These are phyloP conservation scores for Danio albolineatus DNA, from an alignment of 2,797 vertebrate genomes.

Conservation along the genomic window DNA sequence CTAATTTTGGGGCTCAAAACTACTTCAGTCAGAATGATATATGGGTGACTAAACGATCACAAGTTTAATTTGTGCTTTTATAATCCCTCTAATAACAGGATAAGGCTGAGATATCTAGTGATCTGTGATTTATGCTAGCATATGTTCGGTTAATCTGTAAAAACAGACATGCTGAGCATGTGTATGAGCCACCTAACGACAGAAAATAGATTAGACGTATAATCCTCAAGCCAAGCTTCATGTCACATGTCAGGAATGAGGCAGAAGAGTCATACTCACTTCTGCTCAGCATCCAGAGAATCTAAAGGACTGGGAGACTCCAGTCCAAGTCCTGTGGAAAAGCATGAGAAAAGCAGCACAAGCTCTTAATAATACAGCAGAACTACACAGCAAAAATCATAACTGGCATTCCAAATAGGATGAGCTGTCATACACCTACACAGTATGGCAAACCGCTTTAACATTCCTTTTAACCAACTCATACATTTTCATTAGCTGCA, in stretches of 20 bases:
- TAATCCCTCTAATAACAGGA: background rate
- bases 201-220: slow-evolving; percentile 35
- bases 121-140: slow-evolving; percentile 14
- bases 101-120: background rate
- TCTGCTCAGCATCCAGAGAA: slow-evolving; percentile 73
- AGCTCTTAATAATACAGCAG: slow-evolving; percentile 1
- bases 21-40: background rate
- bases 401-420: background rate
- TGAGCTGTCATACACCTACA: slow-evolving; percentile 2
- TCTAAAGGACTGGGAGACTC: slow-evolving; percentile 85
- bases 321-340: slow-evolving; percentile 81
- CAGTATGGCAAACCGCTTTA: background rate
- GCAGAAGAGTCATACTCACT: slow-evolving; percentile 79
- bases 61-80: background rate
- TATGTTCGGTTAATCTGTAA: background rate
- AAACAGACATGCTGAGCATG: background rate
- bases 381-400: background rate
- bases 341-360: slow-evolving; percentile 33
- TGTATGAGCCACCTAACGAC: background rate
- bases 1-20: background rate
- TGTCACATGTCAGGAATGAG: background rate
- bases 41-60: background rate
- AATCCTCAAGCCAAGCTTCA: slow-evolving; percentile 47
- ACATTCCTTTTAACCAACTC: background rate
- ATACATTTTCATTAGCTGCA: background rate